Percentiles rank a stretch among this genome's conserved stretches.
Evolutionary conservation across 2,888 invertebrate species (phyloP).

Genomic region (Taenaris catops): DNA sequence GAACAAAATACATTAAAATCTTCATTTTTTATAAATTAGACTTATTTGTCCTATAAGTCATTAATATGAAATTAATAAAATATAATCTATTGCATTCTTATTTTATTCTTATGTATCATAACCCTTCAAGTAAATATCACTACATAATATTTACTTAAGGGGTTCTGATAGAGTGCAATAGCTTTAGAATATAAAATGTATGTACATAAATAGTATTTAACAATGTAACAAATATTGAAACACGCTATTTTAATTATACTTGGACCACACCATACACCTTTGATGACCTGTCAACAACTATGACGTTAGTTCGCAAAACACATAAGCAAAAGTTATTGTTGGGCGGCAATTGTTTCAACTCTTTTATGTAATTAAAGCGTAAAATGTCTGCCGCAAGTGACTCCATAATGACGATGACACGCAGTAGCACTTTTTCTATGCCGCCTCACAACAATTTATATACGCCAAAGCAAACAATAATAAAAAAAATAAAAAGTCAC

Average conservation of each 20-base stretch:
- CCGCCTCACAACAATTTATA: conserved; percentile 5
- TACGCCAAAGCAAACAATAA: conserved; percentile 12
- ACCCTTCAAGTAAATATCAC: no score
- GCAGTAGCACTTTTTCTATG: conserved; percentile 34
- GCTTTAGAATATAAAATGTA: no score
- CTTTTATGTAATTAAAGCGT: not conserved
- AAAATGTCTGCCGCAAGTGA: conserved; percentile 1
- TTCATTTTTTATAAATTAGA: no score
- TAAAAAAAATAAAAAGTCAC: conserved; percentile 13
- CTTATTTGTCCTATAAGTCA: no score
- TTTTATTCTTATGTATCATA: no score
- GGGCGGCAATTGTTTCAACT: conserved; percentile 9
- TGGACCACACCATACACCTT: conserved; percentile 21
- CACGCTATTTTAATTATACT: conserved; percentile 27
- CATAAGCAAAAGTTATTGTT: conserved; percentile 20
- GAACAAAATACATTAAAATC: no score
- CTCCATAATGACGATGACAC: conserved; percentile 33
- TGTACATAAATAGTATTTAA: no score
- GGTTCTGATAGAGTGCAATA: no score
- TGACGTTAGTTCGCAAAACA: conserved; percentile 41
- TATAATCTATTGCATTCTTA: no score
- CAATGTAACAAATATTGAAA: no score
- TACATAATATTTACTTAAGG: no score
- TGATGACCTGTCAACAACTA: conserved; percentile 44
- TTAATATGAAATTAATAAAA: no score